Evolutionary conservation across 2,797 vertebrate species (phyloP).

Genomic region (Geotrypetes seraphini): DNA sequence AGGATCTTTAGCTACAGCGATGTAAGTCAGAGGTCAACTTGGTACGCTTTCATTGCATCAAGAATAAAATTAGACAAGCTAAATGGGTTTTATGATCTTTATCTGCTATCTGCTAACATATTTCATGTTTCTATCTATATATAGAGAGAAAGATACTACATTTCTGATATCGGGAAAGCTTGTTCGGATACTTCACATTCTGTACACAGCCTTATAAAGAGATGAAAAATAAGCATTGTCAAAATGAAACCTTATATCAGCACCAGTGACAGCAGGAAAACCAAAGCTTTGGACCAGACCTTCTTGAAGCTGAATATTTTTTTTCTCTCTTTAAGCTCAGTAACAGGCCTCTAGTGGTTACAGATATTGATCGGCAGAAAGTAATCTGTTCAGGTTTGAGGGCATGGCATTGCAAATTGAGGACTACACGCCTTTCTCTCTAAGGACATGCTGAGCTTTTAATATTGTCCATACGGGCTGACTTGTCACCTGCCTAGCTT

Average conservation of each 20-base stretch:
- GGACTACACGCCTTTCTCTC: constrained; percentile 54
- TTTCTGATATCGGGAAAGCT: constrained; percentile 29
- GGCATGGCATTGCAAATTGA: constrained; percentile 64
- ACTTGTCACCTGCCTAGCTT: constrained; percentile 37
- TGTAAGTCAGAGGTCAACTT: too few species aligned
- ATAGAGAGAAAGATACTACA: constrained; percentile 3
- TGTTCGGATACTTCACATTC: constrained; percentile 44
- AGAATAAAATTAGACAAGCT: too few species aligned
- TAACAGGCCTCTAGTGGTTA: constrained; percentile 75
- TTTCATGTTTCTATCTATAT: constrained; percentile 9
- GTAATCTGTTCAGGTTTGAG: constrained; percentile 77
- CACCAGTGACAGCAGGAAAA: constrained; percentile 64
- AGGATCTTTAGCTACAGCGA: too few species aligned
- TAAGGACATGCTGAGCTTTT: constrained; percentile 52
- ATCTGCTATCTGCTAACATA: too few species aligned
- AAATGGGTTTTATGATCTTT: too few species aligned
- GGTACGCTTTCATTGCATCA: too few species aligned
- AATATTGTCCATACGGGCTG: constrained; percentile 33
- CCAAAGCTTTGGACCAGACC: constrained; percentile 45
- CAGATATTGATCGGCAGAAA: constrained; percentile 79
- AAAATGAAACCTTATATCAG: constrained; percentile 57
- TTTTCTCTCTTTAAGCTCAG: constrained; percentile 36
- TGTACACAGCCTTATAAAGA: constrained; percentile 49
- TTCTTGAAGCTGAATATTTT: constrained; percentile 46
- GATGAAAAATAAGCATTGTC: constrained; percentile 65